Evolutionary conservation across 2,113 vertebrate species (phyloP).

Genomic region (Condylura cristata): DNA sequence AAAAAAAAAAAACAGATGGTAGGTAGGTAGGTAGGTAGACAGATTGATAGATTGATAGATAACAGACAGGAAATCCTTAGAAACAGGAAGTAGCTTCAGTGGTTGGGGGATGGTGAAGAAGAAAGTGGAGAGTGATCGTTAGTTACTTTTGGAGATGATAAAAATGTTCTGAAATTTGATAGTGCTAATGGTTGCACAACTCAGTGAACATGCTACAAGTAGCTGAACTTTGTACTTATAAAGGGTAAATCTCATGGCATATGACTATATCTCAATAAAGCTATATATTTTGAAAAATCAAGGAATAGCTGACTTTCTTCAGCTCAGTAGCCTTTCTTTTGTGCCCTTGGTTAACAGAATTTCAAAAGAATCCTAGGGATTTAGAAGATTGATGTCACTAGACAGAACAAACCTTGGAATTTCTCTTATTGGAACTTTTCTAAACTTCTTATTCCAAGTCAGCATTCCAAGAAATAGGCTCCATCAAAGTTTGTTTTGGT

Average conservation of each 20-base stretch:
- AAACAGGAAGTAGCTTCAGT: neutral
- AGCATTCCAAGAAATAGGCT: slow-evolving; percentile 32
- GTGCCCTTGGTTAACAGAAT: neutral
- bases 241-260: neutral
- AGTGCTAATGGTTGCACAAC: neutral
- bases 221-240: neutral
- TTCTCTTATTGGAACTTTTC: slow-evolving; percentile 1
- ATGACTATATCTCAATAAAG: neutral
- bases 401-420: slow-evolving; percentile 24
- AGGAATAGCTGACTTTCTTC: neutral
- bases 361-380: neutral
- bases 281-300: neutral
- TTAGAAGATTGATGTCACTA: neutral
- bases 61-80: slow-evolving; percentile 39
- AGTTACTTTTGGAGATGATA: neutral
- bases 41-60: neutral
- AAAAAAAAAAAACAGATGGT: neutral
- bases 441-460: slow-evolving; percentile 45
- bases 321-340: neutral
- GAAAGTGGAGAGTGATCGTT: neutral
- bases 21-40: neutral
- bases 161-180: slow-evolving; percentile 52
- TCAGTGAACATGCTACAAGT: neutral
- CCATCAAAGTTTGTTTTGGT: neutral
- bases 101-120: neutral